Conservation (phyloP, 1,140 invertebrate species). For the Batillaria attramentaria region DNA sequence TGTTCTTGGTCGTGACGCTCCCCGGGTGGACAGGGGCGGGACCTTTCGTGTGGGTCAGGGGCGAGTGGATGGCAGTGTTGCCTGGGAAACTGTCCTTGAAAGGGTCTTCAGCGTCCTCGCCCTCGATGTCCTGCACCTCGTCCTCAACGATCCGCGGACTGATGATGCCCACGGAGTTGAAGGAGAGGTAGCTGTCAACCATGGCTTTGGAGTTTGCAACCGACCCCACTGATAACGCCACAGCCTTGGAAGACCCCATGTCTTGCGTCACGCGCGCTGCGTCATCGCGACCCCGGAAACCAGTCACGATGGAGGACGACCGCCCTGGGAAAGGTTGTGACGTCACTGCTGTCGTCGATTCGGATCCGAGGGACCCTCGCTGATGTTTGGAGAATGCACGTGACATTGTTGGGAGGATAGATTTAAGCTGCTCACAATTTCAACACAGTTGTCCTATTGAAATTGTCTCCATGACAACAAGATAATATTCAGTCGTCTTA, state of each 20-base stretch:
- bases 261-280: background rate
- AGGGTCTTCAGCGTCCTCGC: background rate
- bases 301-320: background rate
- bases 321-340: background rate
- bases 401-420: no score
- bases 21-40: conserved; percentile 11
- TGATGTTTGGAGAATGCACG: no score
- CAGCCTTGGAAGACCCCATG: conserved; percentile 1
- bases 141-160: no score
- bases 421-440: no score
- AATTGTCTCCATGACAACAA: no score
- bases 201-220: background rate
- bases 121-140: background rate
- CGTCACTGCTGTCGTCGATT: background rate
- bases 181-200: conserved; percentile 21
- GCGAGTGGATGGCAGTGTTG: background rate
- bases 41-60: background rate
- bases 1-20: background rate
- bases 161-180: background rate
- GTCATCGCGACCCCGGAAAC: conserved; percentile 3
- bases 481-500: no score
- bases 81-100: background rate
- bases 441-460: no score
- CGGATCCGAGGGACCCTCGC: no score
- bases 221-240: background rate